Base-by-base conservation (phyloP, 1,140 invertebrate genomes). In the Zaprionus ornatus region DNA sequence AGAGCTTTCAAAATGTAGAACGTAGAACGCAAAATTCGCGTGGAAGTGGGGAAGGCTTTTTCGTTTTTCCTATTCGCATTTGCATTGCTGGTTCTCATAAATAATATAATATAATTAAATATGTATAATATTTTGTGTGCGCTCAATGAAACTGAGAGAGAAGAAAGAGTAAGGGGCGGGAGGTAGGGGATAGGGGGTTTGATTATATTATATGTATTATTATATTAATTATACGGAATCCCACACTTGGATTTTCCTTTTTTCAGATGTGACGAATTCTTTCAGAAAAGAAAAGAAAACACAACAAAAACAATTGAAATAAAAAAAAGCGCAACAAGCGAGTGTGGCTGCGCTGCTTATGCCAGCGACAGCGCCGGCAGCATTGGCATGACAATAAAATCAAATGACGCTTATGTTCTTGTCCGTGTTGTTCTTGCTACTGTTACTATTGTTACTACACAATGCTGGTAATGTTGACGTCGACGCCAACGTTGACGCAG, bases 321-420 rank as follows among this genome's bases (percentile, higher is more conserved):
- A 13, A 54, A 21, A 57, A 57, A 60, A 74, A 63, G 66, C 66
- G 66, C 72, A 74, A 70, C 66, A 74, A 74, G 66, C 70, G 19
- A n/a, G 42, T 37, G 63, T 21, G 29, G 9, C 62, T 37, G 61
- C 61, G 50, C 45, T 54, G 13, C 50, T 55, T 25, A 56, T 32
- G 21, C 5, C 45, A 27, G 19, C 64, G 21, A 23, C 42, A 21
- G 2, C 37, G 17, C 13, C n/a, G 48, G 29, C 50, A 15, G 21
- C 56, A 40, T 12, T 32, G 35, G 54, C 65, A 61, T 67, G 48
- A 67, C 64, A 73, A 73, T 55, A 73, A 61, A 61, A 48, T 54
- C 48, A 48, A 62, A 54, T 69, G 55, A 61, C 15, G 17, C 54
- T 68, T 54, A 50, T 29, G 19, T 19, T 52, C 13, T 59, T 37